These are phyloP conservation scores for Limnodromus scolopaceus DNA, from an alignment of 2,797 vertebrate genomes.

Conservation along the genomic window DNA sequence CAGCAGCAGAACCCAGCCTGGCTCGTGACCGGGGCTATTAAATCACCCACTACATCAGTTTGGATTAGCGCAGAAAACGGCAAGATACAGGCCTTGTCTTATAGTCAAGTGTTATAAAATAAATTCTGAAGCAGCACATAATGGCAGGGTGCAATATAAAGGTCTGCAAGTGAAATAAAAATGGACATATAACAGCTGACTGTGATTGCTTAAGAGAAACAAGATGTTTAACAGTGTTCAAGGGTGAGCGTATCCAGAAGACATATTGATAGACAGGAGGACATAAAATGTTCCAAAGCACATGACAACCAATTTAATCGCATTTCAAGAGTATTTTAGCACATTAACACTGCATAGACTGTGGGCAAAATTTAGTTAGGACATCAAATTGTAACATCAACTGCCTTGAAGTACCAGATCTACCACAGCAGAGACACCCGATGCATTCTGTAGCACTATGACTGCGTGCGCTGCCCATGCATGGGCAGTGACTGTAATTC, in stretches of 20 bases:
- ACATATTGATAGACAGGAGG: neutral
- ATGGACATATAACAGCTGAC: constrained; percentile 9
- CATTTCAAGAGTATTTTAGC: neutral
- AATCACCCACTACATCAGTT: neutral
- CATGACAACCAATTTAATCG: neutral
- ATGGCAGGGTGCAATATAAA: constrained; percentile 42
- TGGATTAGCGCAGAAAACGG: neutral
- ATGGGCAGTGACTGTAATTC: neutral
- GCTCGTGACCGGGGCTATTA: constrained; percentile 7
- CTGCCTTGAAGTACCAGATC: neutral
- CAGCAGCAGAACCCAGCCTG: neutral
- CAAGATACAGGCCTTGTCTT: neutral
- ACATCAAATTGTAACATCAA: neutral
- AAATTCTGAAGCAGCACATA: neutral
- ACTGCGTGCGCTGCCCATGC: rapidly evolving
- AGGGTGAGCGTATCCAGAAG: constrained; percentile 25
- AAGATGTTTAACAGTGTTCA: neutral
- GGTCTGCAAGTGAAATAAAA: constrained; percentile 34
- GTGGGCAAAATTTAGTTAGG: neutral
- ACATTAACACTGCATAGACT: neutral
- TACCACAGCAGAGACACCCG: neutral
- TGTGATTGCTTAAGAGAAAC: constrained; percentile 23
- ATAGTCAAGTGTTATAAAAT: neutral
- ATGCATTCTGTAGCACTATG: neutral
- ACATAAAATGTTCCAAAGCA: neutral